A percentile compares a stretch with the other conserved stretches of the same genome.
phyloP scores from a whole-genome alignment of 1,140 invertebrate genomes.

The Acromyrmex heyeri region DNA sequence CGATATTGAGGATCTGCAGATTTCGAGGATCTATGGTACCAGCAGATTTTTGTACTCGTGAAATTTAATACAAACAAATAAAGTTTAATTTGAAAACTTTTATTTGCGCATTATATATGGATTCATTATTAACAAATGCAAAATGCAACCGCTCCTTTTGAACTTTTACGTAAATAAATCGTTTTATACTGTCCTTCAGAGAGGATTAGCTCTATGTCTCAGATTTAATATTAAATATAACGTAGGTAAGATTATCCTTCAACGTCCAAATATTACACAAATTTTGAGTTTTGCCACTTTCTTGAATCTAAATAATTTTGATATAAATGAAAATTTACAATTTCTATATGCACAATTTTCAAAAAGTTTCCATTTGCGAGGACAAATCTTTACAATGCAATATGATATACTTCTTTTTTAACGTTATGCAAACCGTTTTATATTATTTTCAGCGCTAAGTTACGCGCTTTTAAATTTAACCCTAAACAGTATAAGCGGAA shows the following conservation, averaged over 20 bases:
- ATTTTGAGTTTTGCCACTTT: slow-evolving; percentile 6
- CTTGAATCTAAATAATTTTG: slow-evolving; percentile 11
- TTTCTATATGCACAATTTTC: slow-evolving; percentile 21
- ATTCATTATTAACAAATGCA: slow-evolving; percentile 63
- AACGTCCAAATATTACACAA: slow-evolving; percentile 28
- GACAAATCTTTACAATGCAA: slow-evolving; percentile 32
- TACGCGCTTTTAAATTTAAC: slow-evolving; percentile 47
- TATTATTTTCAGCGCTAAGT: slow-evolving; percentile 26
- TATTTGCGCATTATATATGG: slow-evolving; percentile 59
- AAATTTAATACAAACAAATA: slow-evolving; percentile 60
- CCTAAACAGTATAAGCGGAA: slow-evolving; percentile 61
- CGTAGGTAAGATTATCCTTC: slow-evolving; percentile 21
- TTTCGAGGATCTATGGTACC: slow-evolving; percentile 50
- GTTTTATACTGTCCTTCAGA: slow-evolving; percentile 42
- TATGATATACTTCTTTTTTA: neutral
- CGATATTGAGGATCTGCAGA: slow-evolving; percentile 2
- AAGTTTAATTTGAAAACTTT: slow-evolving; percentile 64
- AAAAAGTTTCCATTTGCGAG: slow-evolving; percentile 13
- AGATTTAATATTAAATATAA: slow-evolving; percentile 35
- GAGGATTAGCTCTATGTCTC: neutral
- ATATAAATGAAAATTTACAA: slow-evolving; percentile 37
- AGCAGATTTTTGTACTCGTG: slow-evolving; percentile 56
- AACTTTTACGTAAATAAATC: slow-evolving; percentile 48
- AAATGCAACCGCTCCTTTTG: slow-evolving; percentile 57
- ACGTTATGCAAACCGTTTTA: slow-evolving; percentile 29